A percentile compares a stretch with the other conserved stretches of the same genome.
These are phyloP conservation scores for Elaphurus davidianus DNA, from an alignment of 2,113 vertebrate species.

Conservation along the genomic window DNA sequence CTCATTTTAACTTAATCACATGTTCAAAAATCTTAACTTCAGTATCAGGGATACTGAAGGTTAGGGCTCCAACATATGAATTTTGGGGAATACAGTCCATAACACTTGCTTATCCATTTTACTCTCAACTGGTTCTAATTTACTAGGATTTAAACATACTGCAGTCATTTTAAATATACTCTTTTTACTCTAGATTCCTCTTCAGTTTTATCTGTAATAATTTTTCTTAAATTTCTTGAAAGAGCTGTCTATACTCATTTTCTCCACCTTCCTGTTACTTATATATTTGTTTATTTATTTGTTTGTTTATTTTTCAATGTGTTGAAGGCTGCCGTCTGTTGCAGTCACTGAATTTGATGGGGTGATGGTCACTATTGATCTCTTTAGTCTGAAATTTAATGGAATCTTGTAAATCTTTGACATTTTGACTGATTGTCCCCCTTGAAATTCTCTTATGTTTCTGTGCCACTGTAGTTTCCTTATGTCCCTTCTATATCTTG, in stretches of 20 bases:
- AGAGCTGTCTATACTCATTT: not conserved
- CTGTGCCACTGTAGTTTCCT: not conserved
- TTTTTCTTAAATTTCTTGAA: not conserved
- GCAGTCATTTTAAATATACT: not conserved
- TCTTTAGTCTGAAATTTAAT: not conserved
- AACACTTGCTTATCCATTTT: not conserved
- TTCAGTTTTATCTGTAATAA: not conserved
- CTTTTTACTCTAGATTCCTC: not conserved
- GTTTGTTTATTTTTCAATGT: not conserved
- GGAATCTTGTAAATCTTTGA: not conserved
- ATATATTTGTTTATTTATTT: no score
- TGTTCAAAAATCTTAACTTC: not conserved
- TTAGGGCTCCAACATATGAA: not conserved
- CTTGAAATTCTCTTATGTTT: not conserved
- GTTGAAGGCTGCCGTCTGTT: not conserved
- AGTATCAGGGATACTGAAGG: not conserved
- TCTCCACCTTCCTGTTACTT: not conserved
- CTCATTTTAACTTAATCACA: not conserved
- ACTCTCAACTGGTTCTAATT: not conserved
- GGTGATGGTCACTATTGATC: not conserved
- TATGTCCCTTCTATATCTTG: not conserved
- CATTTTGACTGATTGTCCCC: not conserved
- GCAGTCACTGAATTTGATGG: not conserved
- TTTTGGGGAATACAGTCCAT: not conserved
- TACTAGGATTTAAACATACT: not conserved